A percentile compares a stretch with the other conserved stretches of the same genome.
Evolutionary conservation across 2,797 vertebrate species (phyloP).

Genomic region (Rhodeus uyekii): DNA sequence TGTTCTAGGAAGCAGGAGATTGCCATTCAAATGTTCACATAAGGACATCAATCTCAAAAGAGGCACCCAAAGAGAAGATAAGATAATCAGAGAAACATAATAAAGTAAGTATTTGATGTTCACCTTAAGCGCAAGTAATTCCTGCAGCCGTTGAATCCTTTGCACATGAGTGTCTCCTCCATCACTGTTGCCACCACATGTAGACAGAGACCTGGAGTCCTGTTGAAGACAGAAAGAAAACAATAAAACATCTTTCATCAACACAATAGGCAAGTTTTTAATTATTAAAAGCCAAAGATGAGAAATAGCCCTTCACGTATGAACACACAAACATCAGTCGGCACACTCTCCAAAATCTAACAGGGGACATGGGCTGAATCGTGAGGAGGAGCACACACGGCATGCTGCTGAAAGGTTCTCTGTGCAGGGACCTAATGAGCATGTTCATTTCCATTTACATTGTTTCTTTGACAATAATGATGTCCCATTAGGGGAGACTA

Average conservation of each 20-base stretch:
- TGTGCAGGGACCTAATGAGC: slow-evolving; percentile 98
- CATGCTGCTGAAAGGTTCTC: slow-evolving; percentile 83
- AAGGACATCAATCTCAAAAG: background rate
- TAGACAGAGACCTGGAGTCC: slow-evolving; percentile 94
- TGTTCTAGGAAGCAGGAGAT: background rate
- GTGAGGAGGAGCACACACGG: slow-evolving; percentile 84
- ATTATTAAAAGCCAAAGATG: background rate
- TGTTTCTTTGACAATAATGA: slow-evolving; percentile 99
- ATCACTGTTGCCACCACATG: slow-evolving; percentile 70
- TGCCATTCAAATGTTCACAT: slow-evolving; percentile 9
- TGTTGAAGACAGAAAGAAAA: slow-evolving; percentile 77
- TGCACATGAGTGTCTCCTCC: slow-evolving; percentile 72
- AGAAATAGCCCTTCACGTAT: slow-evolving; percentile 25
- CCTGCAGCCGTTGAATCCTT: slow-evolving; percentile 86
- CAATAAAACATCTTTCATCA: background rate
- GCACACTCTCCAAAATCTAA: slow-evolving; percentile 64
- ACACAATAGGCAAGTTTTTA: slow-evolving; percentile 18
- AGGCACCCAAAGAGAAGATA: slow-evolving; percentile 16
- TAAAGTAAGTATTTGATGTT: slow-evolving; percentile 41
- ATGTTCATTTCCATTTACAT: slow-evolving; percentile 99
- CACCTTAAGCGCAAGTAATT: slow-evolving; percentile 88
- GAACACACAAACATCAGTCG: slow-evolving; percentile 14
- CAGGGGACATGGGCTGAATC: slow-evolving; percentile 84
- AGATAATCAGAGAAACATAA: slow-evolving; percentile 22
- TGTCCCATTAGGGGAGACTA: slow-evolving; percentile 99